Conservation (phyloP, 2,888 invertebrate genomes). For the Lithophane socia region DNA sequence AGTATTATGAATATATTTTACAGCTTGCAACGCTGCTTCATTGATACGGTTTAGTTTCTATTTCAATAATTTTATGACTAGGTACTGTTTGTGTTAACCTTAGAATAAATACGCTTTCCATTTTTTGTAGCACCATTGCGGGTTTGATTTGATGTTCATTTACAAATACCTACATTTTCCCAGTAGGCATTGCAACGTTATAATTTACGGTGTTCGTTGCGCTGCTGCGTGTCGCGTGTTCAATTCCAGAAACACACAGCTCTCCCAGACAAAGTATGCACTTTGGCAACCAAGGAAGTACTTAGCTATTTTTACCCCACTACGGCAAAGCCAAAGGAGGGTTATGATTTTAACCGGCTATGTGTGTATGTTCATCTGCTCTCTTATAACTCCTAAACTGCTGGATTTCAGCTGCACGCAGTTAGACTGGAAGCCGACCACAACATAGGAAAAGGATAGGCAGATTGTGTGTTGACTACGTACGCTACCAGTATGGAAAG, state of each 20-base stretch:
- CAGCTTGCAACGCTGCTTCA: conserved; percentile 44
- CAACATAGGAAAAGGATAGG: no score
- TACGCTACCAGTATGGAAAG: neutral
- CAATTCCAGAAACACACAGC: neutral
- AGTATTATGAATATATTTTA: conserved; percentile 25
- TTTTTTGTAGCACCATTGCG: neutral
- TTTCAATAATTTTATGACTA: conserved; percentile 6
- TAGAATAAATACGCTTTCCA: no score
- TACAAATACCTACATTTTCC: no score
- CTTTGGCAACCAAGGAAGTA: neutral
- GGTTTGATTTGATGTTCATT: neutral
- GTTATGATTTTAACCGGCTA: no score
- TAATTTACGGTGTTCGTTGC: neutral
- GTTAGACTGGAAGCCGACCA: no score
- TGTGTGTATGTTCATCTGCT: no score
- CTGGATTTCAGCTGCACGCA: no score
- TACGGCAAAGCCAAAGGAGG: no score
- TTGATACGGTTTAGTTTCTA: conserved; percentile 41
- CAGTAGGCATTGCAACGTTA: neutral
- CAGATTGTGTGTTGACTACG: no score
- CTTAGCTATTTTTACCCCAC: no score
- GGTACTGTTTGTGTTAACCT: neutral
- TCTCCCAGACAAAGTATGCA: neutral
- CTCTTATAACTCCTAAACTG: no score
- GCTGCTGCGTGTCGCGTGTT: neutral